Conservation (phyloP, 2,797 vertebrate genomes). For the Novumbra hubbsi region DNA sequence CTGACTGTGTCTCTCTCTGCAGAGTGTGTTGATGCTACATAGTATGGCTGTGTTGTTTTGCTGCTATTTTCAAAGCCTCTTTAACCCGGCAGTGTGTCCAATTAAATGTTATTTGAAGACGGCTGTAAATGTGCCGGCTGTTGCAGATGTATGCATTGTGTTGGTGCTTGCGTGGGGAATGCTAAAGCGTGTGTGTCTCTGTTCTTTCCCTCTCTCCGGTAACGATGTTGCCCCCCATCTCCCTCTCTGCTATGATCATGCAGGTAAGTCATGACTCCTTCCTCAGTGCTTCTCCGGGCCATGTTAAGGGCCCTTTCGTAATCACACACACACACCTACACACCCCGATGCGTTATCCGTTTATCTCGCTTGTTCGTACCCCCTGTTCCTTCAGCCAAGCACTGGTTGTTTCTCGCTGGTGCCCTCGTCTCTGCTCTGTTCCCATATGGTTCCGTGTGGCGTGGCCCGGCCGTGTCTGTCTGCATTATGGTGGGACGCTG, state of each 20-base stretch:
- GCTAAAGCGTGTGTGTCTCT: constrained; percentile 11
- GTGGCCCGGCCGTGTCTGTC: constrained; percentile 31
- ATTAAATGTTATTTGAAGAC: background rate
- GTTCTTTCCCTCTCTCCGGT: background rate
- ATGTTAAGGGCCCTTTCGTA: background rate
- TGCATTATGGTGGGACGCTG: constrained; percentile 44
- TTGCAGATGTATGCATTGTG: background rate
- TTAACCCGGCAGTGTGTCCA: background rate
- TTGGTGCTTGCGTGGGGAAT: constrained; percentile 1
- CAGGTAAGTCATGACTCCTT: constrained; percentile 56
- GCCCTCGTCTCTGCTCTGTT: background rate
- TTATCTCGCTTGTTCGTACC: background rate
- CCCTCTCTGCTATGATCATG: constrained; percentile 29
- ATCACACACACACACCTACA: constrained; percentile 7
- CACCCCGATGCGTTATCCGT: background rate
- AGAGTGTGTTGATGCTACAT: background rate
- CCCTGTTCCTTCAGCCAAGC: background rate
- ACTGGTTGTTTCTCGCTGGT: background rate
- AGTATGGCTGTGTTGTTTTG: background rate
- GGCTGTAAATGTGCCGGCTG: background rate
- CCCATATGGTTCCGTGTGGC: constrained; percentile 30
- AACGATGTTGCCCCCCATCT: no score
- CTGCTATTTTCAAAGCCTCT: background rate
- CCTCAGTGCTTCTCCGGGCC: constrained; percentile 23
- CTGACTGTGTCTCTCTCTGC: background rate